Base-by-base conservation (phyloP, 2,888 invertebrate genomes). In the Parapristionchus giblindavisi region DNA sequence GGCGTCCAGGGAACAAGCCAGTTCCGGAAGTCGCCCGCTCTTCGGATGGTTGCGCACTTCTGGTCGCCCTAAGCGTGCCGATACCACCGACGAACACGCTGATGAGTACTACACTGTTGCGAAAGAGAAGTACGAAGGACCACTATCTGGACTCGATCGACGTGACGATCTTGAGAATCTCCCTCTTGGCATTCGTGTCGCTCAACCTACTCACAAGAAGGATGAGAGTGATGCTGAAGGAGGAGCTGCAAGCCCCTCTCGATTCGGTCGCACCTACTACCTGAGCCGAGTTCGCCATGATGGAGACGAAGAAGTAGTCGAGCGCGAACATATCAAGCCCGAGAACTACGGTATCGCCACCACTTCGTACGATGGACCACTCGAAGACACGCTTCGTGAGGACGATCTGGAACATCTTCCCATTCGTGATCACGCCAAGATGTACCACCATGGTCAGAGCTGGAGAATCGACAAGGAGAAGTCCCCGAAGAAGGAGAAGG, bases 271-370 rank as follows among this genome's bases (percentile, higher is more conserved):
- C 60, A 60, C 60, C 60, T 60, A 60, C 60, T 60, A 60, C 60
- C 60, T 60, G 1, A n/a, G 32, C 4, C 65, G 65, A 14, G 27
- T 65, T 27, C 65, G 65, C 24, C 65, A 65, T 34, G 43, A 65
- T 48, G 65, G 65, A 24, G 65, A 65, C 21, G 65, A 65, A 14
- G 65, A 65, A 4, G 43, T 65, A 5, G 65, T 65, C 21, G 65
- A 65, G 65, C 24, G 48, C 43, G 65, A 65, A 48, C 43, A 65
- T 48, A 29, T 65, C 29, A 65, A 65, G 32, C 65, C 48, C 29
- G 65, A 65, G 65, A 65, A 34, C 48, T 65, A 65, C 65, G 65
- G 43, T 48, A 24, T 65, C 65, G 43, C 65, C 8, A 65, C 65
- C 8, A 48, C 43, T 48, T 48, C 65, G 65, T 65, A 48, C 65